phyloP scores from a whole-genome alignment of 2,888 invertebrate species.

The Phengaris alcon region DNA sequence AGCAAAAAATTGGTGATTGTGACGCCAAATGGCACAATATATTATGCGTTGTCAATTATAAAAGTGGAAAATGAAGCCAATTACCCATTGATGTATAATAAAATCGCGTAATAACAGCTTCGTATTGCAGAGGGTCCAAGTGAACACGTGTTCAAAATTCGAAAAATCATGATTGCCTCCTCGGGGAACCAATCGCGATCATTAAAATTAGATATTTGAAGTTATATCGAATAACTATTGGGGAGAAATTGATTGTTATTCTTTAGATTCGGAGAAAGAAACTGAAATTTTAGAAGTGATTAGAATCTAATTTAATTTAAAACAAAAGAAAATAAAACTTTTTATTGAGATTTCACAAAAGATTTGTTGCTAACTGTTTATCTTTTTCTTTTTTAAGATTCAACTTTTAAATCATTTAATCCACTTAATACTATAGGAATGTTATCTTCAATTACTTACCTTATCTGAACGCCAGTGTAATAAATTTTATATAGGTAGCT shows the following conservation, averaged over 20 bases:
- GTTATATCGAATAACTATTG: constrained; percentile 67
- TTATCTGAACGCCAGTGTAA: constrained; percentile 3
- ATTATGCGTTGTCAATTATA: constrained; percentile 32
- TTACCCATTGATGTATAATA: constrained; percentile 37
- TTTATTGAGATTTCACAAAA: background rate
- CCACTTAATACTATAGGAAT: constrained; percentile 8
- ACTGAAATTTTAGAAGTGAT: background rate
- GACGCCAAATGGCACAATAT: constrained; percentile 14
- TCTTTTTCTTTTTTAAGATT: background rate
- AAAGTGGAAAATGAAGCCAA: constrained; percentile 40
- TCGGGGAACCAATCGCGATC: constrained; percentile 75
- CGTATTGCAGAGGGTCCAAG: constrained; percentile 65
- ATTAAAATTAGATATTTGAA: constrained; percentile 77
- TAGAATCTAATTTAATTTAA: background rate
- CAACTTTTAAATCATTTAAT: background rate
- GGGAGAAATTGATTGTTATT: constrained; percentile 43
- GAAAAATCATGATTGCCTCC: constrained; percentile 77
- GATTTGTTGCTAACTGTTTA: background rate
- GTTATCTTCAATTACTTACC: background rate
- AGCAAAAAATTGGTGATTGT: background rate
- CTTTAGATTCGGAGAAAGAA: background rate
- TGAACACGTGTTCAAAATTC: constrained; percentile 75
- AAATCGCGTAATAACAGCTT: constrained; percentile 52
- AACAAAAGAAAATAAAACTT: background rate
- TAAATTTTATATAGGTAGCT: constrained; percentile 4